These are phyloP conservation scores for Channa maculata DNA, from an alignment of 2,113 vertebrate genomes.

Conservation along the genomic window DNA sequence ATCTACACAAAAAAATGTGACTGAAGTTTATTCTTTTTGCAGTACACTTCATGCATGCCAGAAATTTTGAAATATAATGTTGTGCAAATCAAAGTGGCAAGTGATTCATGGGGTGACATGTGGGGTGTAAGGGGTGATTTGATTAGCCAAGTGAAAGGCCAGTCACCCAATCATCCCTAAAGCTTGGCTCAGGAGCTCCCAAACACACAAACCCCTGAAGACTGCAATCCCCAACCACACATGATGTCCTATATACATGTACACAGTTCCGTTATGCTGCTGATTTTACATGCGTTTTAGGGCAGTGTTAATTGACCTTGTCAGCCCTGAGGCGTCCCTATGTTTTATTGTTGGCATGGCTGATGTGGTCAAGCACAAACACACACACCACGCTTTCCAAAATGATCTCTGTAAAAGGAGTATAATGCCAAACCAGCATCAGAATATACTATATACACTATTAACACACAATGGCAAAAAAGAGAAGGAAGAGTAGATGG, in stretches of 20 bases:
- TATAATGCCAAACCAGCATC: slow-evolving; percentile 11
- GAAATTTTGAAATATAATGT: not conserved
- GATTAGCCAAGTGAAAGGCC: slow-evolving; percentile 1
- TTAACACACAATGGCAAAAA: slow-evolving; percentile 5
- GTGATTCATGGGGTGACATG: not conserved
- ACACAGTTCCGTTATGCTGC: slow-evolving; percentile 9
- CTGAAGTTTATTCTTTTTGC: not conserved
- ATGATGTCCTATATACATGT: slow-evolving; percentile 18
- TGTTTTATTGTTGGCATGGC: slow-evolving; percentile 29
- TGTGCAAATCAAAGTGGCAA: slow-evolving; percentile 33
- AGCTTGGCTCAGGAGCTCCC: slow-evolving; percentile 8
- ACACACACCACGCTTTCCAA: slow-evolving; percentile 5
- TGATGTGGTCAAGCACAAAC: slow-evolving; percentile 14
- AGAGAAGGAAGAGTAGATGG: slow-evolving; percentile 4
- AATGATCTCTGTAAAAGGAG: not conserved
- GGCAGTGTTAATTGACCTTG: slow-evolving; percentile 50
- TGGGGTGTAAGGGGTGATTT: not conserved
- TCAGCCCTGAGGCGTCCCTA: slow-evolving; percentile 57
- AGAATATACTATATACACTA: not conserved
- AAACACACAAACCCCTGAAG: slow-evolving; percentile 23
- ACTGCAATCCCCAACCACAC: not conserved
- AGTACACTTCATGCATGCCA: not conserved
- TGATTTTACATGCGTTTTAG: slow-evolving; percentile 33
- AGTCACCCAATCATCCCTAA: slow-evolving; percentile 22
- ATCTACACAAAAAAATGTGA: not conserved